phyloP scores from a whole-genome alignment of 2,888 invertebrate species.

The Perizoma affinitatum region DNA sequence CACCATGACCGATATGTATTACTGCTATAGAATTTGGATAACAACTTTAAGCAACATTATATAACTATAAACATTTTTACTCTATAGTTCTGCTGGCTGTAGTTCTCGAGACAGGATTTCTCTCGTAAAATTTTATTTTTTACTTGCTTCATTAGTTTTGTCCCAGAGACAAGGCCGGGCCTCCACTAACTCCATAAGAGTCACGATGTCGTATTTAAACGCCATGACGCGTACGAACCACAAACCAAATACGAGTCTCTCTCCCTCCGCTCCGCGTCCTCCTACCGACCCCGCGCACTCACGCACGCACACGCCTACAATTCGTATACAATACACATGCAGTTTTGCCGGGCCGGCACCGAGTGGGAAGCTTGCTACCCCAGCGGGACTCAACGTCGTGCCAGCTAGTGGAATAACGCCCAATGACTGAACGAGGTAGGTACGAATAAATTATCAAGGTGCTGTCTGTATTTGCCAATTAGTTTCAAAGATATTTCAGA shows the following conservation, averaged over 20 bases:
- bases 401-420: constrained; percentile 7
- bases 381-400: neutral
- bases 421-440: neutral
- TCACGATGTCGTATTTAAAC: constrained; percentile 20
- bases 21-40: constrained; percentile 25
- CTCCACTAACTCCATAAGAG: constrained; percentile 15
- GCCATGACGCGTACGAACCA: constrained; percentile 8
- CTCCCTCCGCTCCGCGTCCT: neutral
- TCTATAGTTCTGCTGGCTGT: constrained; percentile 12
- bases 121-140: constrained; percentile 24
- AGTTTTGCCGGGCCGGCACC: constrained; percentile 3
- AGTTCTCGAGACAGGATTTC: constrained; percentile 19
- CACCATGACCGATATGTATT: constrained; percentile 25
- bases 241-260: neutral
- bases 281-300: neutral
- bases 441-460: no score
- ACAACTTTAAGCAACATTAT: constrained; percentile 24
- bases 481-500: no score
- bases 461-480: no score
- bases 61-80: neutral
- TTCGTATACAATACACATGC: constrained; percentile 1
- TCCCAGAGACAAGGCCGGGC: constrained; percentile 14
- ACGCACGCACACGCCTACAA: constrained; percentile 1
- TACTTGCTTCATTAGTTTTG: constrained; percentile 22
- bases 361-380: constrained; percentile 4